Evolutionary conservation across 2,888 invertebrate species (phyloP).

Genomic region (Lucinisca nassula): DNA sequence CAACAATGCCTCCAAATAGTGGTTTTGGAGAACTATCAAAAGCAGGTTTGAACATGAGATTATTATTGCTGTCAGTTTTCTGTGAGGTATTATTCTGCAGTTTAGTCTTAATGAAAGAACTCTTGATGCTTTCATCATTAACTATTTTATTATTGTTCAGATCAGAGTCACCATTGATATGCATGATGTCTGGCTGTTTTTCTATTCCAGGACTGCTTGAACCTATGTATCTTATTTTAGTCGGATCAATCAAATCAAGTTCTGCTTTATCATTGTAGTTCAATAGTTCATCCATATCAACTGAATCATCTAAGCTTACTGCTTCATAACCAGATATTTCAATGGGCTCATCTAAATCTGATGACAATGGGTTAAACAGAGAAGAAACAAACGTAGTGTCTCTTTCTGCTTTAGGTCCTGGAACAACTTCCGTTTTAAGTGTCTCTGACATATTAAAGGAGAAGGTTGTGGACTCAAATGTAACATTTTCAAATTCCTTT

Average conservation of each 20-base stretch:
- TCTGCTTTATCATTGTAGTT: neutral
- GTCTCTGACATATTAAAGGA: too few species aligned
- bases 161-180: neutral
- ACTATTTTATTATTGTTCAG: neutral
- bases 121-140: neutral
- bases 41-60: slow-evolving; percentile 18
- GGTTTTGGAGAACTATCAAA: slow-evolving; percentile 11
- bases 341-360: slow-evolving; percentile 51
- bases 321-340: slow-evolving; percentile 35
- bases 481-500: too few species aligned
- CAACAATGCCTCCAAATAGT: neutral
- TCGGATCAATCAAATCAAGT: neutral
- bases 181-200: neutral
- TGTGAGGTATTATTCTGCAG: neutral
- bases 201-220: neutral
- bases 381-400: slow-evolving; percentile 20
- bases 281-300: slow-evolving; percentile 46
- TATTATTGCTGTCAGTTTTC: neutral
- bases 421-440: neutral
- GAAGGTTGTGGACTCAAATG: too few species aligned
- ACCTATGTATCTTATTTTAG: too few species aligned
- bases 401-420: neutral
- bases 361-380: slow-evolving; percentile 43
- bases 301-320: slow-evolving; percentile 47
- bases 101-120: neutral